Conservation (phyloP, 1,140 invertebrate species). For the Drosophila subpulchrella region DNA sequence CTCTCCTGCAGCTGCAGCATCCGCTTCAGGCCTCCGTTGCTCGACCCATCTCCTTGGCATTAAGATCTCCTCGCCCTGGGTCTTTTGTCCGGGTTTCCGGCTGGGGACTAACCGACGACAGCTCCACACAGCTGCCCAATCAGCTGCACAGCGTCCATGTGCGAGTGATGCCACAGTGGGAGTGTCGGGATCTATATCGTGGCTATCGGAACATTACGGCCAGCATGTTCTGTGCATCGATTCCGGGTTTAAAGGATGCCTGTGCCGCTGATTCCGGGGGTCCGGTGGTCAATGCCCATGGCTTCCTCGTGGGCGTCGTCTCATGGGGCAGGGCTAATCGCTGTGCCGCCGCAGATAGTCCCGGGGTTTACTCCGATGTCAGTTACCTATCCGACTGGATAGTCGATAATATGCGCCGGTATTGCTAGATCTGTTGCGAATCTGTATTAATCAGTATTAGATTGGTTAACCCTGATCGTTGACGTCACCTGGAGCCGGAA, state of each 20-base stretch:
- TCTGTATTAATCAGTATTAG: constrained; percentile 10
- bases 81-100: constrained; percentile 57
- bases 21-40: constrained; percentile 45
- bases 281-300: constrained; percentile 85
- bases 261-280: constrained; percentile 89
- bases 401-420: constrained; percentile 37
- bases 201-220: constrained; percentile 72
- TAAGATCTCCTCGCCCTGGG: constrained; percentile 30
- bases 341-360: constrained; percentile 85
- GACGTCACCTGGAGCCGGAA: constrained; percentile 20
- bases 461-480: constrained; percentile 31
- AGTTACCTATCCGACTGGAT: constrained; percentile 77
- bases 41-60: constrained; percentile 46
- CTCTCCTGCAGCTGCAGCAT: constrained; percentile 57
- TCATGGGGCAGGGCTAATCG: constrained; percentile 89
- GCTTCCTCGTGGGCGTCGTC: constrained; percentile 87
- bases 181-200: constrained; percentile 55
- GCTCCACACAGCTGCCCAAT: constrained; percentile 48
- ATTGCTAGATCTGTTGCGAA: constrained; percentile 40
- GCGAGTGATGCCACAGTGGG: constrained; percentile 38
- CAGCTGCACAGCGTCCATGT: constrained; percentile 68
- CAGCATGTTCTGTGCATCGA: constrained; percentile 85
- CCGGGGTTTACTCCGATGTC: constrained; percentile 88
- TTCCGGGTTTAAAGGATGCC: constrained; percentile 85
- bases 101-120: constrained; percentile 64